A percentile compares a stretch with the other conserved stretches of the same genome.
These are phyloP conservation scores for Pycnonotus jocosus DNA, from an alignment of 2,113 vertebrate genomes.

Conservation along the genomic window DNA sequence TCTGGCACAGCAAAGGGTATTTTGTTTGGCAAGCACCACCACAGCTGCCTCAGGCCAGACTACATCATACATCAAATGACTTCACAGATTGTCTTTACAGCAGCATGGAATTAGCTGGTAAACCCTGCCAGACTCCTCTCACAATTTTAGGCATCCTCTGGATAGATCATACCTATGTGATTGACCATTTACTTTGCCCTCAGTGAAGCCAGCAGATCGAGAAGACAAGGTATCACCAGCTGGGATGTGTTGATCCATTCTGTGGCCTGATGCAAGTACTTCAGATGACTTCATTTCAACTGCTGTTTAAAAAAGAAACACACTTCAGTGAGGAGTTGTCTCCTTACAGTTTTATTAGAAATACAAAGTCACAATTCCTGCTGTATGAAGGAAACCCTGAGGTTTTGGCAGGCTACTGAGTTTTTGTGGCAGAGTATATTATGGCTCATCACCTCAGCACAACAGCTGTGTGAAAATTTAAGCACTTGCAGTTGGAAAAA, in stretches of 20 bases:
- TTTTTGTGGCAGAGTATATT: background rate
- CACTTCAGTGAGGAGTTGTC: background rate
- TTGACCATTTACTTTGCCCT: constrained; percentile 6
- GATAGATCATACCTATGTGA: constrained; percentile 62
- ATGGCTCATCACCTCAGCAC: background rate
- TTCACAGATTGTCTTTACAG: constrained; percentile 40
- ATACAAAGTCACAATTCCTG: background rate
- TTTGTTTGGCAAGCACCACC: constrained; percentile 42
- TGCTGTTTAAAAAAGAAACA: constrained; percentile 17
- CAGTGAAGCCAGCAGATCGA: background rate
- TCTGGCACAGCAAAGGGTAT: constrained; percentile 48
- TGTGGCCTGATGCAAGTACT: background rate
- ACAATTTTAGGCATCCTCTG: background rate
- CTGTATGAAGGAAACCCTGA: background rate
- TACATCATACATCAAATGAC: constrained; percentile 36
- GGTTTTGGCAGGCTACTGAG: background rate
- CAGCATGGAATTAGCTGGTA: constrained; percentile 13
- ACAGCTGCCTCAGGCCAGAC: constrained; percentile 21
- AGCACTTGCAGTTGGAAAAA: background rate
- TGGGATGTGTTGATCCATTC: background rate
- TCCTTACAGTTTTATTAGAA: background rate
- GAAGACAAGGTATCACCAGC: background rate
- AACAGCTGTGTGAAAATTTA: background rate
- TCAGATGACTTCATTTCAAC: constrained; percentile 21
- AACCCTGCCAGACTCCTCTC: background rate